phyloP scores from a whole-genome alignment of 2,113 vertebrate genomes.

The Rhynchomys soricoides region DNA sequence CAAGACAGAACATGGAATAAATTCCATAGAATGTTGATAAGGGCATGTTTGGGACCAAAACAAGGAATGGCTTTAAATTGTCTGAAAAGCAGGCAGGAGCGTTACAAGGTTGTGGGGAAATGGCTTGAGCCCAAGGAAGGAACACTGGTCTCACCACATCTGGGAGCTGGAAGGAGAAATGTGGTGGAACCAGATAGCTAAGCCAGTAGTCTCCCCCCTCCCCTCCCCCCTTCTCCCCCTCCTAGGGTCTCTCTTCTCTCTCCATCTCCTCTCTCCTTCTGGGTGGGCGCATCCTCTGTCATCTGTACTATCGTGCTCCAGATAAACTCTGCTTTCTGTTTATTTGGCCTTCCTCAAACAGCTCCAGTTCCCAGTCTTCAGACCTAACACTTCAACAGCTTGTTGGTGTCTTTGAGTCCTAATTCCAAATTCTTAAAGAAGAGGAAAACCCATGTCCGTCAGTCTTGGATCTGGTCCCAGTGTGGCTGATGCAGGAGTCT shows the following conservation, averaged over 20 bases:
- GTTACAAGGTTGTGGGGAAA: not conserved
- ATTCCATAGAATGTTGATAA: not conserved
- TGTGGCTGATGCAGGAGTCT: not conserved
- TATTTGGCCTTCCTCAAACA: not conserved
- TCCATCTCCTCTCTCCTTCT: not conserved
- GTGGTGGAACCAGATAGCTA: not conserved
- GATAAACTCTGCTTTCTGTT: not conserved
- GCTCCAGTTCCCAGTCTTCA: not conserved
- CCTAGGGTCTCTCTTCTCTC: not conserved
- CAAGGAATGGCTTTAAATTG: not conserved
- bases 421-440: conserved; percentile 23
- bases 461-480: not conserved
- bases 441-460: not conserved
- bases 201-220: not conserved
- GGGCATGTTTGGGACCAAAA: not conserved
- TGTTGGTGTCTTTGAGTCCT: not conserved
- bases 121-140: not conserved
- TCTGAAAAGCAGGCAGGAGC: not conserved
- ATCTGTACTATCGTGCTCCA: not conserved
- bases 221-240: not conserved
- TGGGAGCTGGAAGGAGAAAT: not conserved
- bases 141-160: not conserved
- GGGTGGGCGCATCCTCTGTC: not conserved
- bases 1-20: not conserved
- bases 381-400: not conserved